Base-by-base conservation (phyloP, 2,888 invertebrate species). In the Catonia carolina region DNA sequence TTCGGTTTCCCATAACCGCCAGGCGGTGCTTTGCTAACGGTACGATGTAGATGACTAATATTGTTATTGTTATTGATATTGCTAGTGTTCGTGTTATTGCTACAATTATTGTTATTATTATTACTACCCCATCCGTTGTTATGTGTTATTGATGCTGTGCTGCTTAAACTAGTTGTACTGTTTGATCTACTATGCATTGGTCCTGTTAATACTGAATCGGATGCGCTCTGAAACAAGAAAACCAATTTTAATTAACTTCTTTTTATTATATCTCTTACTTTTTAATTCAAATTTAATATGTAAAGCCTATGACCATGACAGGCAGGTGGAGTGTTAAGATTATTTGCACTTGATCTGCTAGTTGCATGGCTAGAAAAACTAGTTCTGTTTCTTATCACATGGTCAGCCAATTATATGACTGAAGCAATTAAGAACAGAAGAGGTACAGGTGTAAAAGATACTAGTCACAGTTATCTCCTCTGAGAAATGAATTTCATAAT, bases 1-100 rank as follows among this genome's bases (percentile, higher is more conserved):
- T 86, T 81, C 18, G 89, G 90, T 73, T 91, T 92, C 68, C 78
- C 66, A 33, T 58, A 51, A 45, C 58, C 58, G 8, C 58, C 58
- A 1, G 45, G 50, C 7, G 53, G 58, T 4, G 53, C 57, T 27
- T 57, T 57, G n/a, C 36, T 49, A 10, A 22, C 31, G n/a, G 59
- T 60, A 17, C 54, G 59, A 54, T 60, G 42, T 33, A 59, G 60
- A 76, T 77, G 59, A 75, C 70, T 67, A 74, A 77, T 70, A 70
- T 74, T 68, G 75, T 78, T 59, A 74, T 66, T 60, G 50, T 62
- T 37, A 35, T 56, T 56, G 7, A 22, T 47, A 27, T 47, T 47
- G 18, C 22, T 42, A n/a, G 20, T 42, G n/a, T n/a, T n/a, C 75
- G 70, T 67, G 74, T 77, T 70, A 70, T 74, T 68, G 75, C 78